Evolutionary conservation across 1,140 invertebrate species (phyloP).

Genomic region (Theocolax elegans): DNA sequence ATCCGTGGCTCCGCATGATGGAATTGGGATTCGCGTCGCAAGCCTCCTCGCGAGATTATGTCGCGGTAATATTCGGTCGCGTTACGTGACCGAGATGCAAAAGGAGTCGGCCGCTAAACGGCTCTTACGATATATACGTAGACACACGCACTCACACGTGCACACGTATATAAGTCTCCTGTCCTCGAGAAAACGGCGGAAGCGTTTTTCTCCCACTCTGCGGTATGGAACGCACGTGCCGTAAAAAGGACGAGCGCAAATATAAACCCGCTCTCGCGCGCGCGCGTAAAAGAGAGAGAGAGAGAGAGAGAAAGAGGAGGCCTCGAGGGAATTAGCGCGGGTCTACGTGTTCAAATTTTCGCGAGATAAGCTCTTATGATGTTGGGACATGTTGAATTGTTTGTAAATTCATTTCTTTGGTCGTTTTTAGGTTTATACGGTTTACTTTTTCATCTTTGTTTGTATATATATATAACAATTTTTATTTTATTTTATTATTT

Average conservation of each 20-base stretch:
- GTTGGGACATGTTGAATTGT: too few relatives aligned
- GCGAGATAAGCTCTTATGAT: neutral
- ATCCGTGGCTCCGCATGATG: too few relatives aligned
- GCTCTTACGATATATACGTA: neutral
- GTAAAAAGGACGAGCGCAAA: neutral
- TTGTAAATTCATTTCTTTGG: neutral
- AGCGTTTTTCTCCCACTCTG: neutral
- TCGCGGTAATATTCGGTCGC: slow-evolving; percentile 27
- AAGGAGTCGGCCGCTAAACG: slow-evolving; percentile 17
- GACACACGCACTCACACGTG: too few relatives aligned
- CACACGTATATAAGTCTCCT: neutral
- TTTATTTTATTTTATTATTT: too few relatives aligned
- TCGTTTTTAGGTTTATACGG: too few relatives aligned
- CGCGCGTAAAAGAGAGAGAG: neutral
- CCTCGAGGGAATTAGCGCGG: neutral
- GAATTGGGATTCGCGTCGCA: too few relatives aligned
- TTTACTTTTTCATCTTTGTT: too few relatives aligned
- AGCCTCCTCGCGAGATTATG: slow-evolving; percentile 12
- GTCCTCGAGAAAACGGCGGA: slow-evolving; percentile 16
- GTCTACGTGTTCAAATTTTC: slow-evolving; percentile 25
- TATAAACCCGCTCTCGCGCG: neutral
- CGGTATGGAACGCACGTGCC: neutral
- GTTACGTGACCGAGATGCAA: slow-evolving; percentile 37
- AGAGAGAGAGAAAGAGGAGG: neutral
- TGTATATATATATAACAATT: too few relatives aligned